Percentiles rank a stretch among this genome's conserved stretches.
phyloP scores from a whole-genome alignment of 1,140 invertebrate species.

The Diorhabda elongata region DNA sequence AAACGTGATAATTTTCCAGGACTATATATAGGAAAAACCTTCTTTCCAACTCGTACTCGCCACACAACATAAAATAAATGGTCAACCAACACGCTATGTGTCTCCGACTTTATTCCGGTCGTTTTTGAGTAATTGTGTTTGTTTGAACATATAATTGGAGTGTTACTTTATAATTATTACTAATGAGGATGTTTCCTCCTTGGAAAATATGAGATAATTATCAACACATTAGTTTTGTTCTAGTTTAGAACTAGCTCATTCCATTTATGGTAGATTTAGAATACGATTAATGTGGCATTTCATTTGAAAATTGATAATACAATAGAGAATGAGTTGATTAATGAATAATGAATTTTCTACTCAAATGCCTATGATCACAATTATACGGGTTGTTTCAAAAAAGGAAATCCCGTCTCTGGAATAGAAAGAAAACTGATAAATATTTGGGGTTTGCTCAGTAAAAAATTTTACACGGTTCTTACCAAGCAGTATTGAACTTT shows the following conservation, averaged over 20 bases:
- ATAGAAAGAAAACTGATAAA: no score
- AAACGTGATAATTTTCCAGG: neutral
- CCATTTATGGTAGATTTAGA: no score
- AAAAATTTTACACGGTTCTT: no score
- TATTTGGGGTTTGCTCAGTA: no score
- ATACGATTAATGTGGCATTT: no score
- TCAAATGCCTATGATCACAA: no score
- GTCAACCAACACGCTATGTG: slow-evolving; percentile 6
- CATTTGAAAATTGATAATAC: no score
- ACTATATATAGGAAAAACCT: neutral
- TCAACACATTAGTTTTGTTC: slow-evolving; percentile 5
- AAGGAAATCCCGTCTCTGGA: no score
- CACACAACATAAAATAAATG: slow-evolving; percentile 3
- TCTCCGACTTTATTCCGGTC: slow-evolving; percentile 9
- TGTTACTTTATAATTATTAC: slow-evolving; percentile 12
- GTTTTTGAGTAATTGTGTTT: slow-evolving; percentile 10
- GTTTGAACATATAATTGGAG: slow-evolving; percentile 10
- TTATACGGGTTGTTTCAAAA: no score
- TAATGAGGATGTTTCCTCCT: slow-evolving; percentile 11
- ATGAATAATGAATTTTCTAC: no score
- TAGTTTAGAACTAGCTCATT: neutral
- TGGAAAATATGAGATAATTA: neutral
- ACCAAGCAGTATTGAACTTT: no score
- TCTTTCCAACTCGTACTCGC: neutral
- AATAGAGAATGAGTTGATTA: no score